These are phyloP conservation scores for Nysson spinosus DNA, from an alignment of 2,888 invertebrate genomes.

Conservation along the genomic window DNA sequence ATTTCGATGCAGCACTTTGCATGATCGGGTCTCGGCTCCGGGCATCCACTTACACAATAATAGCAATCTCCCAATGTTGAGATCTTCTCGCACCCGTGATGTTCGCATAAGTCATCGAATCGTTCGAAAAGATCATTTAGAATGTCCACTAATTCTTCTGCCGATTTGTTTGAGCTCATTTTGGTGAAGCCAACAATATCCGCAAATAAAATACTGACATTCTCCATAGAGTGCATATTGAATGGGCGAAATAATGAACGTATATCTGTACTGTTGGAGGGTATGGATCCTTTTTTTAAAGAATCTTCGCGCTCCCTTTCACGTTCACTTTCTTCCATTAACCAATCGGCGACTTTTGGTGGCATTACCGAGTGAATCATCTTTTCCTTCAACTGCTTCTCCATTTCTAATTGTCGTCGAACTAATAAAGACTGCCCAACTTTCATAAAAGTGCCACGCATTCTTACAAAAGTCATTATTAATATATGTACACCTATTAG, in stretches of 20 bases:
- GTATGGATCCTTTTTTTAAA: constrained; percentile 75
- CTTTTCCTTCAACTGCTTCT: constrained; percentile 95
- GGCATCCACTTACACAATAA: constrained; percentile 97
- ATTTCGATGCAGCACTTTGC: constrained; percentile 97
- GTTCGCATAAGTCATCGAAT: constrained; percentile 93
- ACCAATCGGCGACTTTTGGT: constrained; percentile 91
- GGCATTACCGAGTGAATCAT: constrained; percentile 99
- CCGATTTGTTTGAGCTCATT: constrained; percentile 98
- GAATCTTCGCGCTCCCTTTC: constrained; percentile 81
- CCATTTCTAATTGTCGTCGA: constrained; percentile 92
- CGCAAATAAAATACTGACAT: constrained; percentile 97
- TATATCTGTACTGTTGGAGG: constrained; percentile 81
- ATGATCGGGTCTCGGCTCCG: constrained; percentile 93
- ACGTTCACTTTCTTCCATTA: constrained; percentile 86
- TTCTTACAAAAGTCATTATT: constrained; percentile 94
- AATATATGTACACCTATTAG: constrained; percentile 95
- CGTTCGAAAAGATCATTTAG: constrained; percentile 97
- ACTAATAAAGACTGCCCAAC: constrained; percentile 94
- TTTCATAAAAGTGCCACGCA: constrained; percentile 97
- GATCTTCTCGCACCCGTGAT: constrained; percentile 97
- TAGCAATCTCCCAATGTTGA: constrained; percentile 96
- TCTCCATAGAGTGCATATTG: constrained; percentile 97
- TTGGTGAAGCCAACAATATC: constrained; percentile 98
- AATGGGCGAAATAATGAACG: constrained; percentile 94
- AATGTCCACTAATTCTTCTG: constrained; percentile 96